Evolutionary conservation across 2,888 invertebrate species (phyloP), one percentile per base, ranked within the genome.

Genomic region (Eilema griseolum): DNA sequence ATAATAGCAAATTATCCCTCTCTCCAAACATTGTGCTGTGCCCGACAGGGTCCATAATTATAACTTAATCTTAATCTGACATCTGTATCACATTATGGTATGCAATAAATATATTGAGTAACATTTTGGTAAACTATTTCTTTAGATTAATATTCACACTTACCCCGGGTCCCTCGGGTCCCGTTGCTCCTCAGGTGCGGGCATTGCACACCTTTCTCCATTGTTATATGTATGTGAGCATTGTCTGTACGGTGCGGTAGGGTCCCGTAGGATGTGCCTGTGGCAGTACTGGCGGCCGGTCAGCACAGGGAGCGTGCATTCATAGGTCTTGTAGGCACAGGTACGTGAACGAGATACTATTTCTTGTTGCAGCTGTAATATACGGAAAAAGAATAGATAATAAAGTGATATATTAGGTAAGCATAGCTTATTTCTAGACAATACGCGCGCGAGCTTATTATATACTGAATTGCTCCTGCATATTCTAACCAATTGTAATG

Each of bases 201-300:
- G 97, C 85, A 97, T 96, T n/a, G 96, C 92, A 88, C 99, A 99
- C 74, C 97, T 95, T 78, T 97, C 97, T 0, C 97, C 97, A 75
- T 96, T 97, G 67, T 96, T 96, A 28, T 82, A 96, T 82, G 89
- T 96, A 96, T 77, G 97, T 0, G 96, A 95, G 88, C 99, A 99
- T 79, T 97, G 98, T 75, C 96, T 97, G 89, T 97, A 99, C 0
- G 98, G 98, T 0, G 99, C 98, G 16, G 93, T 96, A 10, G 97
- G 96, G 89, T 99, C 99, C 81, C 97, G 75, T 16, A 99, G 92
- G 76, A 99, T 98, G 84, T 99, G 99, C 5, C 97, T 96, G 7
- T 96, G 95, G 87, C 99, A 99, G 90, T 97, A 98, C 73, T 96
- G 96, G 76, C 97, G 97, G 0, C 97, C 97, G 12, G 97, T 96